Evolutionary conservation across 2,888 invertebrate species (phyloP).

Genomic region (Elmis aenea): DNA sequence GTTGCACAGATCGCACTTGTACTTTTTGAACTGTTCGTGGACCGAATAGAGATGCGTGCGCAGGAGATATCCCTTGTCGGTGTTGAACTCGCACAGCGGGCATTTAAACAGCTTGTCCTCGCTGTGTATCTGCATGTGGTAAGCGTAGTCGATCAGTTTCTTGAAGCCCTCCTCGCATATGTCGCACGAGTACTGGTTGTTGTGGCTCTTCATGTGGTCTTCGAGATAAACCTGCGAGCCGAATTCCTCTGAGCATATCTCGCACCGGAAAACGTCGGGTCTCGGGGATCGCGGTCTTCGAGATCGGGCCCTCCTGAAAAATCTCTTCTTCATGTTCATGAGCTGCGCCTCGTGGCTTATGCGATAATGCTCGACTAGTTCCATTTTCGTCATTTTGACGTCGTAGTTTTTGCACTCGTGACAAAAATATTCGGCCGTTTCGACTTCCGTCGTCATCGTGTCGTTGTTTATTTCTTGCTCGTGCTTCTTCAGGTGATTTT

Average conservation of each 20-base stretch:
- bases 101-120: slow-evolving; percentile 7
- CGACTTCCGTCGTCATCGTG: neutral
- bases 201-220: slow-evolving; percentile 14
- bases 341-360: slow-evolving; percentile 5
- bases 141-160: slow-evolving; percentile 18
- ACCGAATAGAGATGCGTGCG: neutral
- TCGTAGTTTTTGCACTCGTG: slow-evolving; percentile 14
- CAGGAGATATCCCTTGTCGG: neutral
- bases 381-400: slow-evolving; percentile 9
- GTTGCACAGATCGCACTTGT: slow-evolving; percentile 8
- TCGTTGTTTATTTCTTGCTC: no score
- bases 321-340: slow-evolving; percentile 9
- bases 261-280: slow-evolving; percentile 15
- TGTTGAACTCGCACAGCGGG: slow-evolving; percentile 8
- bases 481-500: neutral
- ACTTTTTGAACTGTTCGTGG: slow-evolving; percentile 4
- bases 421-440: slow-evolving; percentile 9
- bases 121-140: slow-evolving; percentile 16
- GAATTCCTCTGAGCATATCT: slow-evolving; percentile 15
- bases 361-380: slow-evolving; percentile 12
- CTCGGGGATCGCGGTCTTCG: slow-evolving; percentile 14
- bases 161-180: slow-evolving; percentile 20
- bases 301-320: slow-evolving; percentile 11
- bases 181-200: slow-evolving; percentile 16
- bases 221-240: slow-evolving; percentile 6